Conservation (phyloP, 2,113 vertebrate species). For the Spermophilus dauricus region DNA sequence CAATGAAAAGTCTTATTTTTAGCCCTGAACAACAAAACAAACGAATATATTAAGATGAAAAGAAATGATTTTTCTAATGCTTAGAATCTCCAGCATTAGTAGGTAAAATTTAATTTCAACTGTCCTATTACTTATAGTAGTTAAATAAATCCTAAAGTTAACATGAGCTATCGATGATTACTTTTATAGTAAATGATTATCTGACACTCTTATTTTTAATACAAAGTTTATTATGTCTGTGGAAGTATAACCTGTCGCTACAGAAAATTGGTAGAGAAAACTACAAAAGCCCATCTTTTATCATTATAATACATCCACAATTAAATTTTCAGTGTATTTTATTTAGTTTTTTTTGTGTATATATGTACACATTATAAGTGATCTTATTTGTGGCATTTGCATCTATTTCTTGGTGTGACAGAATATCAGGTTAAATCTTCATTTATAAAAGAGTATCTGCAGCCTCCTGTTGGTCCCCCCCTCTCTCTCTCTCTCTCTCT, state of each 20-base stretch:
- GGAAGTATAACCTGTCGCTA: background rate
- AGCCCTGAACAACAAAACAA: background rate
- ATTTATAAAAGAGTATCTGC: background rate
- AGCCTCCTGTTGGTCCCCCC: background rate
- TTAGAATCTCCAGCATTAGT: conserved; percentile 32
- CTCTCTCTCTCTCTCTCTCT: no score
- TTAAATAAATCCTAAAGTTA: conserved; percentile 26
- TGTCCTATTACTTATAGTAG: background rate
- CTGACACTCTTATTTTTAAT: conserved; percentile 23
- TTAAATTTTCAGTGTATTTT: conserved; percentile 56
- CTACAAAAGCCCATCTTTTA: background rate
- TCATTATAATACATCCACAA: conserved; percentile 28
- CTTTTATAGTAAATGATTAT: conserved; percentile 52
- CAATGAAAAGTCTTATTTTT: conserved; percentile 8
- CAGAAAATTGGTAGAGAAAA: conserved; percentile 31
- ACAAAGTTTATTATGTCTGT: conserved; percentile 4
- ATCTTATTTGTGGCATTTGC: conserved; percentile 55
- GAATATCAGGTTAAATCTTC: conserved; percentile 20
- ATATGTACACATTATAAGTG: background rate
- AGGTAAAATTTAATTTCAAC: conserved; percentile 39
- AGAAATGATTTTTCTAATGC: conserved; percentile 58
- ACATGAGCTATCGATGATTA: background rate
- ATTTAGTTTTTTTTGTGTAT: background rate
- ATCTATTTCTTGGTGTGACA: conserved; percentile 47
- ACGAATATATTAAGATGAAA: conserved; percentile 46